Evolutionary conservation across 2,888 invertebrate genomes (phyloP).

Genomic region (Ormia ochracea): DNA sequence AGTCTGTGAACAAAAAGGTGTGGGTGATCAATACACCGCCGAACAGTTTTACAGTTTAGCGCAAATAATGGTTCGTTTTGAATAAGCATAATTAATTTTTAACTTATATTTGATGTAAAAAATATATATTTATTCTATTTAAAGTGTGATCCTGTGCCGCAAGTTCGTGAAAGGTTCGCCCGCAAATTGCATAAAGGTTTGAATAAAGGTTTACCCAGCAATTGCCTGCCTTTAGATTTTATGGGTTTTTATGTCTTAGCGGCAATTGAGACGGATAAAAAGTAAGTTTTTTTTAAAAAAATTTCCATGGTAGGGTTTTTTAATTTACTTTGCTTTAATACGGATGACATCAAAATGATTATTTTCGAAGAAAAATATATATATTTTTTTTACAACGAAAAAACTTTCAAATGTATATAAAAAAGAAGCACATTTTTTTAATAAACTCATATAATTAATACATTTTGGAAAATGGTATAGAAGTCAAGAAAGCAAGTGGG

Average conservation of each 20-base stretch:
- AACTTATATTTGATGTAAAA: background rate
- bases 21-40: conserved; percentile 94
- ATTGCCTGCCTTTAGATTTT: conserved; percentile 95
- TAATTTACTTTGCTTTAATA: too few relatives aligned
- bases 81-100: background rate
- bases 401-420: too few relatives aligned
- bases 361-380: too few relatives aligned
- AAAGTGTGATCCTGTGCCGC: conserved; percentile 85
- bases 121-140: background rate
- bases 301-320: background rate
- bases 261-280: conserved; percentile 91
- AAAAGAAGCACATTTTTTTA: too few relatives aligned
- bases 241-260: conserved; percentile 96
- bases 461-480: too few relatives aligned
- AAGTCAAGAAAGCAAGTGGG: too few relatives aligned
- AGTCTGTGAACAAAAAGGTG: conserved; percentile 97
- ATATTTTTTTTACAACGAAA: too few relatives aligned
- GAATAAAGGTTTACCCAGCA: conserved; percentile 88
- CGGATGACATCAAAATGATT: too few relatives aligned
- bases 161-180: conserved; percentile 93
- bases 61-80: conserved; percentile 85
- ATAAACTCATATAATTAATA: too few relatives aligned
- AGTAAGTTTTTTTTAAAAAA: conserved; percentile 76
- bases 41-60: conserved; percentile 97
- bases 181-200: conserved; percentile 94